Conservation (phyloP, 2,113 vertebrate species). For the Ginglymostoma cirratum region DNA sequence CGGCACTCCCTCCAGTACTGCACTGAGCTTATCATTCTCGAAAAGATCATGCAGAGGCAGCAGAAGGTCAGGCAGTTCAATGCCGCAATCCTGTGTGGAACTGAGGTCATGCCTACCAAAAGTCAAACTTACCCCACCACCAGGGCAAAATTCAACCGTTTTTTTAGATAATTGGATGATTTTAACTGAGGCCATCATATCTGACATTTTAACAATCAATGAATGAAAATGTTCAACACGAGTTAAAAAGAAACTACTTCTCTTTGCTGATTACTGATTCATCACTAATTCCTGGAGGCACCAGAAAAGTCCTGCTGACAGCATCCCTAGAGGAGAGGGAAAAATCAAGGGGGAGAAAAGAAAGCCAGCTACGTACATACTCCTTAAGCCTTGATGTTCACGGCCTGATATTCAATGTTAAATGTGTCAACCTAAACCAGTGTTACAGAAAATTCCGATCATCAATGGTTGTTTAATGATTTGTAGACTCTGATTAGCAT, state of each 20-base stretch:
- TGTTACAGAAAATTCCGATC: neutral
- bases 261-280: neutral
- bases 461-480: slow-evolving; percentile 19
- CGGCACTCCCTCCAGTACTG: neutral
- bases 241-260: neutral
- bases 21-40: neutral
- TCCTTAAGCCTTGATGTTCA: neutral
- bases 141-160: neutral
- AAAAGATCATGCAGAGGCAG: neutral
- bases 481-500: slow-evolving; percentile 28
- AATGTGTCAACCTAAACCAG: neutral
- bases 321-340: neutral
- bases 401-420: slow-evolving; percentile 9
- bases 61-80: neutral
- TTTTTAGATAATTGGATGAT: neutral
- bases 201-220: neutral
- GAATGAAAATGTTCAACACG: neutral
- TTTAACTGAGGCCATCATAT: neutral
- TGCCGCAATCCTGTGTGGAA: neutral
- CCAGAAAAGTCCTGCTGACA: neutral
- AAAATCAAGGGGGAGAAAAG: neutral
- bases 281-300: slow-evolving; percentile 2
- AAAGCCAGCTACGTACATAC: neutral
- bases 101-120: neutral
- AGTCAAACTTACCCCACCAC: neutral